phyloP scores from a whole-genome alignment of 2,797 vertebrate genomes.

The Karalla daura region DNA sequence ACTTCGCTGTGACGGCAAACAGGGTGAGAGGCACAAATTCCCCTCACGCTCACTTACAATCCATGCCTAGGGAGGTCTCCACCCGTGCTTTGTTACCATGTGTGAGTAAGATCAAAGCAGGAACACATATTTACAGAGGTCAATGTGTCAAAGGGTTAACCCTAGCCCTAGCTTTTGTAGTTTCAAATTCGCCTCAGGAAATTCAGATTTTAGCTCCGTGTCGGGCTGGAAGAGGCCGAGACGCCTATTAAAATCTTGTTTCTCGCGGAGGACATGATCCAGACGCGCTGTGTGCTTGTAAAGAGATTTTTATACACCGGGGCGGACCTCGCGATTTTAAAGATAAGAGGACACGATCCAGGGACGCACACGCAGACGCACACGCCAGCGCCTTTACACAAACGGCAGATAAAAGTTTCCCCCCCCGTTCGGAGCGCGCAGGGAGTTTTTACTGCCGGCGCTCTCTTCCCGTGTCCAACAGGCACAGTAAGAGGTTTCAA shows the following conservation, averaged over 20 bases:
- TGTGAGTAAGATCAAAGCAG: conserved; percentile 20
- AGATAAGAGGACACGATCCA: not conserved
- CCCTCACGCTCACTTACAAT: not conserved
- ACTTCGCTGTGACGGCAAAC: conserved; percentile 94
- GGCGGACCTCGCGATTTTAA: no score
- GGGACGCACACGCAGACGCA: not conserved
- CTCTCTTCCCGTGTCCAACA: conserved; percentile 1
- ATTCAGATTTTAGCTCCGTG: not conserved
- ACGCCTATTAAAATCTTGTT: no score
- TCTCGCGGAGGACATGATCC: no score
- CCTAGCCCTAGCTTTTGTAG: no score
- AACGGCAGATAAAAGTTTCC: not conserved
- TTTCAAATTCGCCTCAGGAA: not conserved
- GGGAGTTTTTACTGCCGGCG: not conserved
- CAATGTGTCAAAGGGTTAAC: no score
- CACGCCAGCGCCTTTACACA: not conserved
- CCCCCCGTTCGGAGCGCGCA: not conserved
- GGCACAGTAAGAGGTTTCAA: not conserved
- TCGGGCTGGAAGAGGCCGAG: not conserved
- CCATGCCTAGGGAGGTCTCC: not conserved
- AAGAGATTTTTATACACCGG: no score
- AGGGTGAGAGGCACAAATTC: conserved; percentile 84
- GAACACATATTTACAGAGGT: conserved; percentile 31
- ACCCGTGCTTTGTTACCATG: not conserved
- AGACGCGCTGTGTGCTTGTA: no score